Evolutionary conservation across 1,140 invertebrate species (phyloP).

Genomic region (Pseudomyrmex gracilis): DNA sequence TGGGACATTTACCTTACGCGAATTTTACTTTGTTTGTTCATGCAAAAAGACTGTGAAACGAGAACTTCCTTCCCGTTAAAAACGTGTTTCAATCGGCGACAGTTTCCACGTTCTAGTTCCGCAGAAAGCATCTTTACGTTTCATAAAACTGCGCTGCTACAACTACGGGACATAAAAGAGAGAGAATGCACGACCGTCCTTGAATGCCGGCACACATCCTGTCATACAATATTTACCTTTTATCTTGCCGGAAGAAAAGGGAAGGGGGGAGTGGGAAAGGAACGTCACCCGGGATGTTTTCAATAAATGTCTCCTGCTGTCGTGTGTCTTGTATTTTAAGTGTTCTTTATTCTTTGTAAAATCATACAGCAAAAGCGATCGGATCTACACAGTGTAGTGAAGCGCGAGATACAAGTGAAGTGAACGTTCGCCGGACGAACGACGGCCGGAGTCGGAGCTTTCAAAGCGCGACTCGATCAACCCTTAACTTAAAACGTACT

Average conservation of each 20-base stretch:
- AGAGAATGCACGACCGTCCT: not conserved
- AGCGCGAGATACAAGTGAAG: slow-evolving; percentile 74
- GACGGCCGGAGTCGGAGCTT: slow-evolving; percentile 39
- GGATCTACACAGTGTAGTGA: slow-evolving; percentile 75
- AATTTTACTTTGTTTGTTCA: no score
- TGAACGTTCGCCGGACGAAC: slow-evolving; percentile 68
- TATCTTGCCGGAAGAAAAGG: not conserved
- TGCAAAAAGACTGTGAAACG: no score
- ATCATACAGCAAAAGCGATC: slow-evolving; percentile 78
- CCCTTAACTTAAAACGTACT: no score
- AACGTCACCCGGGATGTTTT: not conserved
- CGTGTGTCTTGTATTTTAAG: slow-evolving; percentile 63
- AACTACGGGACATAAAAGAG: not conserved
- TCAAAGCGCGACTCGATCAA: not conserved
- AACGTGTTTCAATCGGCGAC: no score
- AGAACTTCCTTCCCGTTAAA: no score
- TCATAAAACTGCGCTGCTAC: not conserved
- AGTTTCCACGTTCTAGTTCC: not conserved
- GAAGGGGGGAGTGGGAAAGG: not conserved
- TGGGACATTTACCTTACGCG: no score
- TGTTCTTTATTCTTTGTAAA: slow-evolving; percentile 79
- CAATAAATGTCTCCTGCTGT: slow-evolving; percentile 49
- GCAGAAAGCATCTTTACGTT: not conserved
- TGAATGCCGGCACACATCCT: not conserved
- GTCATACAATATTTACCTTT: not conserved